phyloP scores from a whole-genome alignment of 2,797 vertebrate species.

The Sphenodon punctatus region DNA sequence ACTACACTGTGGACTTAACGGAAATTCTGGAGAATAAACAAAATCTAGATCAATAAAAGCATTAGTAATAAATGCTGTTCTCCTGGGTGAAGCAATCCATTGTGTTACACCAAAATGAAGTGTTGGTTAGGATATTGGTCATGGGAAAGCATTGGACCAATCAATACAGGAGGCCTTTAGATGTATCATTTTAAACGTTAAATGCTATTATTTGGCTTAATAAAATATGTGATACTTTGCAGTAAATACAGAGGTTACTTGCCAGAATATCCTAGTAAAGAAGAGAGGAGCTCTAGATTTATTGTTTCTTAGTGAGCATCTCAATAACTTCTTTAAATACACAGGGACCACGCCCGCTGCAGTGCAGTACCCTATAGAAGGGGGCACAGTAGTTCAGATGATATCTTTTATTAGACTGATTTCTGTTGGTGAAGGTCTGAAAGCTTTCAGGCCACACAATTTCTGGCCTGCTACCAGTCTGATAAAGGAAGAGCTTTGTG shows the following conservation, averaged over 20 bases:
- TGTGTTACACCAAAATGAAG: slow-evolving; percentile 40
- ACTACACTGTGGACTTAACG: slow-evolving; percentile 19
- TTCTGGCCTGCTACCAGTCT: too few species aligned
- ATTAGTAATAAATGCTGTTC: slow-evolving; percentile 59
- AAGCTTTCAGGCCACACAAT: too few species aligned
- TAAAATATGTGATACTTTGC: neutral
- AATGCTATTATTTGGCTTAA: slow-evolving; percentile 24
- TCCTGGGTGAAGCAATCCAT: slow-evolving; percentile 22
- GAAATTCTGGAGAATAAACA: slow-evolving; percentile 52
- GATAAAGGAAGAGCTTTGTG: too few species aligned
- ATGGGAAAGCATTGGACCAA: slow-evolving; percentile 16
- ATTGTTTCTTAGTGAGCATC: neutral
- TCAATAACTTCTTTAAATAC: neutral
- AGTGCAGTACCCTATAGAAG: too few species aligned
- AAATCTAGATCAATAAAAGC: slow-evolving; percentile 60
- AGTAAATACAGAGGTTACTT: slow-evolving; percentile 1
- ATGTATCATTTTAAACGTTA: slow-evolving; percentile 16
- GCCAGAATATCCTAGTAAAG: neutral
- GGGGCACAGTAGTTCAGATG: too few species aligned
- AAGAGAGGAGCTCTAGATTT: neutral
- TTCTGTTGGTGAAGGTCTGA: too few species aligned
- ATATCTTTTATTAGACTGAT: too few species aligned
- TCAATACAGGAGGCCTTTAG: slow-evolving; percentile 20
- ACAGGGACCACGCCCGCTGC: neutral
- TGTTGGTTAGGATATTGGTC: slow-evolving; percentile 43